Evolutionary conservation across 2,888 invertebrate species (phyloP), one percentile per base, ranked within the genome.

Genomic region (Dasysyrphus albostriatus): DNA sequence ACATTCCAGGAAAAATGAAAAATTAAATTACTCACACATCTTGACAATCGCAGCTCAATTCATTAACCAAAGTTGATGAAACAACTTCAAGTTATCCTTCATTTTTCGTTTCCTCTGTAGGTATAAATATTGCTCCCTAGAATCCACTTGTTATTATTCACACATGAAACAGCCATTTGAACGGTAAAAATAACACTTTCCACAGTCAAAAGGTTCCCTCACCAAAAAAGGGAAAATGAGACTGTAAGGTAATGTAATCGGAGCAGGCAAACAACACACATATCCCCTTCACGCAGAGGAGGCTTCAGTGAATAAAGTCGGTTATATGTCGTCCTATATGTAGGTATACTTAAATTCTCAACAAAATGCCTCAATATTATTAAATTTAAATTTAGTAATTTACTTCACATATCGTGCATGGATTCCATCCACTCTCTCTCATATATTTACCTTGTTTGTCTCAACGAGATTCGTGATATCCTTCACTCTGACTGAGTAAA

Each of bases 331-430:
- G 7, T 7, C 7, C 14, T 7, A 44, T n/a, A n/a, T 3, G 7
- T 44, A 44, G 3, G 5, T 49, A 29, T 19, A n/a, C n/a, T n/a
- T n/a, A 47, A 54, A 61, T 34, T 78, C 47, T 74, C 32, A 34
- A 19, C 16, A 14, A 79, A 78, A 82, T 78, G 82, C 78, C 74
- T 82, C 44, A 82, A 67, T 70, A 83, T 78, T 74, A 87, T 78
- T 83, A 87, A 75, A 87, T 87, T 87, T 87, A 87, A 87, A 87
- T 87, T 87, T 72, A 47, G 70, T 83, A 79, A 87, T 87, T 87
- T 87, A 83, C 74, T 67, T 59, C 61, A 63, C 78, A 82, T 82
- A 77, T 74, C 82, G 65, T 78, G 70, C 58, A 74, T 75, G 74
- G 65, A 82, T n/a, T 24, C 24, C 24, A 24, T 24, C 24, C 24